Base-by-base conservation (phyloP, 2,113 vertebrate species). In the Dendropsophus ebraccatus region DNA sequence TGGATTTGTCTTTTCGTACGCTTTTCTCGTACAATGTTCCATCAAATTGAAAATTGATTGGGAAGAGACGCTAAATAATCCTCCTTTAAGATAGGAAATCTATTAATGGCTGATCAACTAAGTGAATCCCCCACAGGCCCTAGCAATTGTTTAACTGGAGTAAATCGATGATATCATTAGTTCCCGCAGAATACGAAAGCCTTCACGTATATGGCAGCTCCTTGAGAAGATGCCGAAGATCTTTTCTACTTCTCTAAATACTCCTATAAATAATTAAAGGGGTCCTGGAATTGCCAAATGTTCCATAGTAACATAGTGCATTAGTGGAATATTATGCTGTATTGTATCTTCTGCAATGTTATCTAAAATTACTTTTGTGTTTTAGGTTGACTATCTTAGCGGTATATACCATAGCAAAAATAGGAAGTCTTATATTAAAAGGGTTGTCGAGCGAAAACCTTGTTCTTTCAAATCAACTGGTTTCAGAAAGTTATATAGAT, bases 21-120 rank as follows among this genome's bases (percentile, higher is more conserved):
- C 28, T 74, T 50, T 76, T 60, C 37, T 58, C 47, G 52, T 23
- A 84, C 32, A 84, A 58, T 47, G 54, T 76, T 49, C n/a, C 1
- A 37, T 45, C 37, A 87, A 87, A 87, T 74, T 81, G 77, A 87
- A 87, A 81, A 87, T 87, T 81, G 85, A 86, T 80, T 50, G 62
- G 19, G 14, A 45, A 19, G 23, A n/a, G n/a, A 80, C 32, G 58
- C 74, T 72, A 80, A 58, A 81, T 81, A 86, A 80, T 81, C 49
- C 30, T 69, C 67, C 62, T 49, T 74, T 74, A 35, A 81, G 85
- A 87, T 81, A 81, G 85, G 67, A 87, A 87, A 87, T 81, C 78
- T 81, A 81, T 81, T 81, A 87, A 87, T 81, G 41, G 69, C 52
- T 81, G 77, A 87, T 81, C 52, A 81, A 73, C 67, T 81, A 45